phyloP scores from a whole-genome alignment of 2,888 invertebrate species.

The Trachelus tabidus region DNA sequence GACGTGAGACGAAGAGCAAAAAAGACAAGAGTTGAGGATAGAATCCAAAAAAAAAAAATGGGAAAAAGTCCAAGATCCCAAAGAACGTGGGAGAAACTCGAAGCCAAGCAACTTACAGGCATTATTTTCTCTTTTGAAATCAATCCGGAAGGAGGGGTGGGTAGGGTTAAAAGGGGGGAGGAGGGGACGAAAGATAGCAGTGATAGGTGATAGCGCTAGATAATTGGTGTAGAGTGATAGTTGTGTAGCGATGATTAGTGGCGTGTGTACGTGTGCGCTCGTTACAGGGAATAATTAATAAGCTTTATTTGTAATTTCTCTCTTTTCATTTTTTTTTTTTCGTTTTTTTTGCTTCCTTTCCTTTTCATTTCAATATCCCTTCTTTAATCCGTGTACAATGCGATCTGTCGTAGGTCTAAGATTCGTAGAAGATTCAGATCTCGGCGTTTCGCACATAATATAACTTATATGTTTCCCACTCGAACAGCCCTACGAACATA shows the following conservation, averaged over 20 bases:
- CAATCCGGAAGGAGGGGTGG: not conserved
- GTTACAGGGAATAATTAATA: constrained; percentile 11
- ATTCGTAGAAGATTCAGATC: constrained; percentile 38
- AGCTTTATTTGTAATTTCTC: constrained; percentile 7
- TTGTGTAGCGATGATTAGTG: not conserved
- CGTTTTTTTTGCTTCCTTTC: constrained; percentile 19
- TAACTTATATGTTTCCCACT: constrained; percentile 36
- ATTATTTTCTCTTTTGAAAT: constrained; percentile 24
- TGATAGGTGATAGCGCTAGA: not conserved
- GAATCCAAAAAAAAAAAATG: not conserved
- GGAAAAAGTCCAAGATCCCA: not conserved
- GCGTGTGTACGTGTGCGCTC: constrained; percentile 11
- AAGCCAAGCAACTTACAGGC: constrained; percentile 39
- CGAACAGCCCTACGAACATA: constrained; percentile 51
- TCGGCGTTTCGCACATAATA: constrained; percentile 31
- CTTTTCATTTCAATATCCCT: constrained; percentile 20
- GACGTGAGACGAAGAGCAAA: not conserved
- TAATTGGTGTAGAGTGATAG: not conserved
- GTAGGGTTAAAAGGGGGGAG: not conserved
- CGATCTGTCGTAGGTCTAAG: constrained; percentile 42
- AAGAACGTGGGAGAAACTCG: constrained; percentile 13
- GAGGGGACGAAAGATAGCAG: not conserved
- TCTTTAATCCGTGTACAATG: constrained; percentile 39
- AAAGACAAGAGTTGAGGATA: not conserved
- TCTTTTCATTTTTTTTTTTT: constrained; percentile 17